A percentile compares a stretch with the other conserved stretches of the same genome.
Conservation (phyloP, 2,888 invertebrate genomes). For the Pemphredon lugubris region DNA sequence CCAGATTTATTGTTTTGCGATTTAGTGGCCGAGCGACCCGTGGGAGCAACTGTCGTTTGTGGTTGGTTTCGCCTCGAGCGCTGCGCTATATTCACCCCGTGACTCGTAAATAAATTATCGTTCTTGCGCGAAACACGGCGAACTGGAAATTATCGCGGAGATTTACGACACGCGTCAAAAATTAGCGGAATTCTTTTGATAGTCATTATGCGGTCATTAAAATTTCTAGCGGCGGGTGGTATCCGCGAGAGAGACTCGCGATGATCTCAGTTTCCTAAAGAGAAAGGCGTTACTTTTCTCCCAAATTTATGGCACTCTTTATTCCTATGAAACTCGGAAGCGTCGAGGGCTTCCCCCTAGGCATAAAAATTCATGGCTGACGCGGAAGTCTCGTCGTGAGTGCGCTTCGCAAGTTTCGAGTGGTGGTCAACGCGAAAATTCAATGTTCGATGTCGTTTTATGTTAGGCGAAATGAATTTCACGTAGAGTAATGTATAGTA, state of each 20-base stretch:
- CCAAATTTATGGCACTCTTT: slow-evolving; percentile 40
- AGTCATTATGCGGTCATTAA: too few relatives aligned
- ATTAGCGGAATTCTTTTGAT: too few relatives aligned
- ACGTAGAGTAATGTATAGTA: too few relatives aligned
- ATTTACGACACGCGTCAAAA: too few relatives aligned
- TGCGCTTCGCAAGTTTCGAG: slow-evolving; percentile 39
- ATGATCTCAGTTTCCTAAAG: slow-evolving; percentile 21
- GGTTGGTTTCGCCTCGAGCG: slow-evolving; percentile 22
- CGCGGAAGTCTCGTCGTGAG: slow-evolving; percentile 42
- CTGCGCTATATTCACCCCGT: slow-evolving; percentile 11
- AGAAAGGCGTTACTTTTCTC: slow-evolving; percentile 34
- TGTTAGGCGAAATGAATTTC: too few relatives aligned
- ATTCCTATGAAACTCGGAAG: slow-evolving; percentile 39
- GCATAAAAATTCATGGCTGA: slow-evolving; percentile 67
- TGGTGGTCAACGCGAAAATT: too few relatives aligned
- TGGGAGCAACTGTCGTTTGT: slow-evolving; percentile 57
- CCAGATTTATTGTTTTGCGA: slow-evolving; percentile 79
- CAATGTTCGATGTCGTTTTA: too few relatives aligned
- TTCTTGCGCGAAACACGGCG: neutral
- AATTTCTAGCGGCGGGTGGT: too few relatives aligned
- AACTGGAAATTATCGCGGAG: too few relatives aligned
- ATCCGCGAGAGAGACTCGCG: neutral
- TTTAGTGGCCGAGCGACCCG: slow-evolving; percentile 73
- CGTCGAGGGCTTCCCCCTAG: slow-evolving; percentile 18
- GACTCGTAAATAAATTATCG: slow-evolving; percentile 61